Evolutionary conservation across 1,140 invertebrate genomes (phyloP).

Genomic region (Heliothis subflexa): DNA sequence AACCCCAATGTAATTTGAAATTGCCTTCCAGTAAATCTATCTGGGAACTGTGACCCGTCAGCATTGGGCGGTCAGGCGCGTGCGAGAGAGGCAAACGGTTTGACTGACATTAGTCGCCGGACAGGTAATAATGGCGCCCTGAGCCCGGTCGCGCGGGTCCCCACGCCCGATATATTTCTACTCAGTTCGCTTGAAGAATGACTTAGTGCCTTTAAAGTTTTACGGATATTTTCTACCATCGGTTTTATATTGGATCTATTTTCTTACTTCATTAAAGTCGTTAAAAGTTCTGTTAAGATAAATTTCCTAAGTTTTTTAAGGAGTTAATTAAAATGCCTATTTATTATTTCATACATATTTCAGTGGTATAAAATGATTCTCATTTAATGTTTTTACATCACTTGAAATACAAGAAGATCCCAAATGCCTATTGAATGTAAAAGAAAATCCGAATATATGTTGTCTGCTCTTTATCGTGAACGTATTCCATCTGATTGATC

Average conservation of each 20-base stretch:
- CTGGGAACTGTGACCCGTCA: not conserved
- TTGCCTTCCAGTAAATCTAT: constrained; percentile 1
- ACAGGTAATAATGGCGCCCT: constrained; percentile 28
- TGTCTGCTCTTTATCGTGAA: constrained; percentile 5
- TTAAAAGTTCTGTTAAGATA: too few relatives aligned
- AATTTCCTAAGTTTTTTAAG: too few relatives aligned
- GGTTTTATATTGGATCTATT: too few relatives aligned
- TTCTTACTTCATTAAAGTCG: too few relatives aligned
- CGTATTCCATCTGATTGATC: constrained; percentile 26
- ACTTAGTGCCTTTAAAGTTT: not conserved
- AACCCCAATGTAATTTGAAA: constrained; percentile 15
- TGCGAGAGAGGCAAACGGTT: not conserved
- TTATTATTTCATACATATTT: too few relatives aligned
- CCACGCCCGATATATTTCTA: not conserved
- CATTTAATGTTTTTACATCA: too few relatives aligned
- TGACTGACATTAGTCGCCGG: constrained; percentile 21
- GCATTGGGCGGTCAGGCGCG: not conserved
- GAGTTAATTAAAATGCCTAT: too few relatives aligned
- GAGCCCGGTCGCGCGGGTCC: constrained; percentile 3
- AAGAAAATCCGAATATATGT: not conserved
- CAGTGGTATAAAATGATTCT: too few relatives aligned
- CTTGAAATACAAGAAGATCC: too few relatives aligned
- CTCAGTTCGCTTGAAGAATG: not conserved
- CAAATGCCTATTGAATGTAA: not conserved
- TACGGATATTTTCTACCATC: too few relatives aligned